Percentiles rank a stretch among this genome's conserved stretches.
Evolutionary conservation across 2,888 invertebrate species (phyloP).

Genomic region (Masnerella sp.): DNA sequence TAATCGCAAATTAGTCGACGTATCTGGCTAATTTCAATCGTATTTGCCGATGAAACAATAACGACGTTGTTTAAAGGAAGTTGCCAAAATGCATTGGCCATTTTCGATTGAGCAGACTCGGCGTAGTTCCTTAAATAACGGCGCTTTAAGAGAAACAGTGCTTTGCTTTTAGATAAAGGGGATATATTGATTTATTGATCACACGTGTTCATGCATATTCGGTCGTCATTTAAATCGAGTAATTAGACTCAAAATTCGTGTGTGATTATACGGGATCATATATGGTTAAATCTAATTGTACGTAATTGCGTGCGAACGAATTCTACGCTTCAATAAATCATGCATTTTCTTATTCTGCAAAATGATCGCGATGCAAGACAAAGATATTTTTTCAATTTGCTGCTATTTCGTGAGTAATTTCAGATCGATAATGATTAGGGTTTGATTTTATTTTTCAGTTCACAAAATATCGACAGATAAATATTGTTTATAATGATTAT

Average conservation of each 20-base stretch:
- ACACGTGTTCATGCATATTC: conserved; percentile 18
- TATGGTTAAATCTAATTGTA: conserved; percentile 2
- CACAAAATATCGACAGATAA: too few relatives aligned
- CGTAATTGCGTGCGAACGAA: background rate
- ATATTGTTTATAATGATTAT: too few relatives aligned
- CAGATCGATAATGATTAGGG: too few relatives aligned
- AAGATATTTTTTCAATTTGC: too few relatives aligned
- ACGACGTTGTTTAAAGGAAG: conserved; percentile 9
- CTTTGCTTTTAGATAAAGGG: background rate
- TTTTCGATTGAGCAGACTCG: too few relatives aligned
- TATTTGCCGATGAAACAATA: conserved; percentile 6
- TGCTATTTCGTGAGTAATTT: too few relatives aligned
- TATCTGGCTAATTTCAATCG: background rate
- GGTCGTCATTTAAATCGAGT: conserved; percentile 12
- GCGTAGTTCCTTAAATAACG: too few relatives aligned
- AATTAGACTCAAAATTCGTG: conserved; percentile 27
- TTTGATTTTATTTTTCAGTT: too few relatives aligned
- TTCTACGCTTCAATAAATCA: background rate
- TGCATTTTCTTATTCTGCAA: background rate
- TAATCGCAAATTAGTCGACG: conserved; percentile 17
- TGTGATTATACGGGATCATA: conserved; percentile 18
- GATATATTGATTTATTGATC: conserved; percentile 28
- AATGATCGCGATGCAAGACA: too few relatives aligned
- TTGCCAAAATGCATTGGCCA: too few relatives aligned
- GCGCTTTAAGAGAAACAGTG: too few relatives aligned